A percentile compares a stretch with the other conserved stretches of the same genome.
These are phyloP conservation scores for Macaca fascicularis DNA, from an alignment of 2,113 vertebrate species.

Conservation along the genomic window DNA sequence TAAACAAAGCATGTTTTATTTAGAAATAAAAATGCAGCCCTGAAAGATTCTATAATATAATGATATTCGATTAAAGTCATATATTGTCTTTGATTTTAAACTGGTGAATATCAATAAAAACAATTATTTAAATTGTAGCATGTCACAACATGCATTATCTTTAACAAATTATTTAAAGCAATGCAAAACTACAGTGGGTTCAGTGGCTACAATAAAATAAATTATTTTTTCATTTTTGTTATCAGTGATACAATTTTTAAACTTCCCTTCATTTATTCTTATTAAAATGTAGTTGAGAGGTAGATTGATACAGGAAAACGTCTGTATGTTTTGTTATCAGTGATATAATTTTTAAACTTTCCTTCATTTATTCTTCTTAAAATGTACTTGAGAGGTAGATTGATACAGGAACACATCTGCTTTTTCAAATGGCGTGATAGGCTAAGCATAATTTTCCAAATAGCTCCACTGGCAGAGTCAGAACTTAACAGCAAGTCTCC, in stretches of 20 bases:
- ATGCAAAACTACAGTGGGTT: background rate
- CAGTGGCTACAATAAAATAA: background rate
- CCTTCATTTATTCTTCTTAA: background rate
- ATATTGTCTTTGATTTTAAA: background rate
- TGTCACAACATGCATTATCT: background rate
- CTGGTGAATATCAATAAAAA: background rate
- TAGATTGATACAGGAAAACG: background rate
- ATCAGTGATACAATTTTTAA: background rate
- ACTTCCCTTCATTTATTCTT: background rate
- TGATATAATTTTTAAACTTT: background rate
- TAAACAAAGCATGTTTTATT: background rate
- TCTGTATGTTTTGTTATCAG: no score
- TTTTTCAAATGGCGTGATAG: background rate
- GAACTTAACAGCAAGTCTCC: background rate
- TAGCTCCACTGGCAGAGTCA: background rate
- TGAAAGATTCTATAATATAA: background rate
- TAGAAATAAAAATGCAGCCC: background rate
- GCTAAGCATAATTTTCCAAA: background rate
- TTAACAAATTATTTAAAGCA: background rate
- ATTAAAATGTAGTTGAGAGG: background rate
- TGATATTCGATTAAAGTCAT: background rate
- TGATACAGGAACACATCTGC: background rate
- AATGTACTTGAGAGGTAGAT: background rate
- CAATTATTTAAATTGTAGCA: background rate
- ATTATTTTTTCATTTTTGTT: slow-evolving; percentile 25